Conservation (phyloP, 2,797 vertebrate genomes). For the Apogon talboti region DNA sequence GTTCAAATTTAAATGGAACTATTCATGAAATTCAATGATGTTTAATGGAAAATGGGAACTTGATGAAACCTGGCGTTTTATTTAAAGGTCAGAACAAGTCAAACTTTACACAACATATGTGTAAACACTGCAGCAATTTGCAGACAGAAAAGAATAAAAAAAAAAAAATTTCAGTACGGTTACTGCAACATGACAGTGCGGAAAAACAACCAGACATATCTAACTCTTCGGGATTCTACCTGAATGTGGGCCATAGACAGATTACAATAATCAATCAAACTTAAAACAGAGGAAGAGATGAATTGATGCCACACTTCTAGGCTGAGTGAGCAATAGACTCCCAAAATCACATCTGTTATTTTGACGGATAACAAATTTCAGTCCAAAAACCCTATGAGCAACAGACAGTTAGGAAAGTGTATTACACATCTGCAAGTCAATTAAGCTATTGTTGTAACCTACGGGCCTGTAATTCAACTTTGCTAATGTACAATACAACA, state of each 20-base stretch:
- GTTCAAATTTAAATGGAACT: neutral
- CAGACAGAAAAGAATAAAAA: neutral
- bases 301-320: constrained; percentile 5
- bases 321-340: neutral
- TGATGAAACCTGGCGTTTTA: too few species aligned
- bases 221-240: neutral
- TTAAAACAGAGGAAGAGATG: constrained; percentile 24
- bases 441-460: constrained; percentile 10
- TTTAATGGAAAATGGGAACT: neutral
- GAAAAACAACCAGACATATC: neutral
- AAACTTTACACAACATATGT: too few species aligned
- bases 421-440: constrained; percentile 22
- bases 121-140: too few species aligned
- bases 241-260: constrained; percentile 12
- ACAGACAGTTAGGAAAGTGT: neutral
- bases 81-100: too few species aligned
- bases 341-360: constrained; percentile 23
- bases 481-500: too few species aligned
- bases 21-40: neutral
- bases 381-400: neutral
- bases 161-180: neutral
- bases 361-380: constrained; percentile 14
- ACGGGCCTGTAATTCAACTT: neutral
- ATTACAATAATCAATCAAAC: constrained; percentile 38
- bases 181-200: neutral